Base-by-base conservation (phyloP, 1,140 invertebrate genomes). In the Agrilus planipennis region DNA sequence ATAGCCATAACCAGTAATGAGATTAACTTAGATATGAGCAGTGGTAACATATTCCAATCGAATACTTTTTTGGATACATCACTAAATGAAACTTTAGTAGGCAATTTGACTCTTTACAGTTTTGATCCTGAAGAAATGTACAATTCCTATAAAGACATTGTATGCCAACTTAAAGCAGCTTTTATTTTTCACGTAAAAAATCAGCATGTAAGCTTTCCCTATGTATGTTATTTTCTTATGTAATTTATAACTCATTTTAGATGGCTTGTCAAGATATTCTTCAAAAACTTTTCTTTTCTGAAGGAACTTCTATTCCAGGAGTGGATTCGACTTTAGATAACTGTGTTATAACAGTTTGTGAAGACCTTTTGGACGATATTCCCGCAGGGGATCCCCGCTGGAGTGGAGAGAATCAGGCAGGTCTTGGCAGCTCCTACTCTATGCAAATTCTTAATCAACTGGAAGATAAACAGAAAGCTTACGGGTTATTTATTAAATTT, bases 381-480 rank as follows among this genome's bases (percentile, higher is more conserved):
- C 91, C 90, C 5, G 76, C 80, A 2, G 76, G 83, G 32, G 90
- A 95, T 73, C 90, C 89, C 1, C 68, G 89, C 48, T 93, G 81
- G 86, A 72, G 29, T 51, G 64, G 44, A 44, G 48, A 41, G 44
- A 44, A 14, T 21, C 39, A 14, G 28, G 53, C 22, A 57, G 69
- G 62, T 63, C 53, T 78, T n/a, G 76, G 75, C 11, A 75, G 74
- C 47, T 77, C 75, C 1, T 64, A 71, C 23, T 82, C 86, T 2
- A 74, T 92, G 64, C 82, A 91, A 60, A 79, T 89, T 41, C 58
- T 75, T 1, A 78, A 82, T 47, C 89, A 92, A 59, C 60, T 95
- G 7, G 76, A 81, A 46, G 87, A 90, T 53, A 94, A 95, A 63
- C 77, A 81, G 49, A 76, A 79, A 53, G 85, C 83, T 2, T 68